Percentiles rank a stretch among this genome's conserved stretches.
Conservation (phyloP, 2,888 invertebrate genomes). For the Cephus nigrinus region DNA sequence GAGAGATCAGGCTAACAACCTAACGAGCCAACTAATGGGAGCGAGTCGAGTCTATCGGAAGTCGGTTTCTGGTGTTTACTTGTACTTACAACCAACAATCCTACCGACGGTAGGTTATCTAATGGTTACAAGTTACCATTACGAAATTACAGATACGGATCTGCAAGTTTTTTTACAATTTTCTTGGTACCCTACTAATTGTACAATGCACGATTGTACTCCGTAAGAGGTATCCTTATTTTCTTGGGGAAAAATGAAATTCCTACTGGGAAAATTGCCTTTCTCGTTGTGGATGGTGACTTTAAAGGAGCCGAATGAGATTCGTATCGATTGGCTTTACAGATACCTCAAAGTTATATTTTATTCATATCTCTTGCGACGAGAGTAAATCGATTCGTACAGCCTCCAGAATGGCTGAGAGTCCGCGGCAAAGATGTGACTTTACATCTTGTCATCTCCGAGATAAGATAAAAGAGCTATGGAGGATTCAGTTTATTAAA, state of each 20-base stretch:
- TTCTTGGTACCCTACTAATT: background rate
- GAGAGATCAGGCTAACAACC: slow-evolving; percentile 1
- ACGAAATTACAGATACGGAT: background rate
- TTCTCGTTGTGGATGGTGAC: background rate
- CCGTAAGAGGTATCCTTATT: background rate
- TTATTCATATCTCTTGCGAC: background rate
- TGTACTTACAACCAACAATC: background rate
- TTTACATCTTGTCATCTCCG: background rate
- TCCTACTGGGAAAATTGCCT: background rate
- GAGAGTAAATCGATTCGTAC: background rate
- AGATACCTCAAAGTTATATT: background rate
- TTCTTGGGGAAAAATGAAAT: background rate
- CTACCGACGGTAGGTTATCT: background rate
- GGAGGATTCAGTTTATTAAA: background rate
- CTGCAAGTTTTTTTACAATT: background rate
- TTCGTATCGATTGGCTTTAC: background rate
- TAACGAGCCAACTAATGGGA: slow-evolving; percentile 3
- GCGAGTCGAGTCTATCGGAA: background rate
- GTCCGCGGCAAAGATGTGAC: background rate
- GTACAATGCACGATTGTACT: background rate
- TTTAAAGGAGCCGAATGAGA: background rate
- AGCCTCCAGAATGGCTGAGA: background rate
- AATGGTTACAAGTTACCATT: background rate
- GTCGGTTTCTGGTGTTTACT: background rate
- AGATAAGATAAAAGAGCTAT: background rate